phyloP scores from a whole-genome alignment of 2,113 vertebrate genomes.

The Leucoraja erinaceus region DNA sequence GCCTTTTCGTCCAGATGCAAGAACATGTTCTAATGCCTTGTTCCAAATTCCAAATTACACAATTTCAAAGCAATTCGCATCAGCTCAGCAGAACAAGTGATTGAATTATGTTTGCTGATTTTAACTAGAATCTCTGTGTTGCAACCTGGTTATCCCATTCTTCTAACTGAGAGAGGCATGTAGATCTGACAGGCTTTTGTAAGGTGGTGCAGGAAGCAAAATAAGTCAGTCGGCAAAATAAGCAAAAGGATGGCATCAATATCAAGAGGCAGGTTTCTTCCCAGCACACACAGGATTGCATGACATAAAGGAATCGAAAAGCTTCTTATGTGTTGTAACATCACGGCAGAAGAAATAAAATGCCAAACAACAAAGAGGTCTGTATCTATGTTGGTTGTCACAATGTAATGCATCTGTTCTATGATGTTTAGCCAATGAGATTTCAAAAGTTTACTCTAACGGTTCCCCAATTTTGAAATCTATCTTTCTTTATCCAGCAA shows the following conservation, averaged over 20 bases:
- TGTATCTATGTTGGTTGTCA: neutral
- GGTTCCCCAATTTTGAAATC: neutral
- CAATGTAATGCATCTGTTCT: neutral
- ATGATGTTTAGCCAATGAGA: neutral
- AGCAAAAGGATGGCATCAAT: neutral
- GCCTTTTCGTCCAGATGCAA: neutral
- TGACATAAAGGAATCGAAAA: slow-evolving; percentile 10
- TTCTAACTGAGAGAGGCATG: neutral
- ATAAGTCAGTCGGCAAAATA: neutral
- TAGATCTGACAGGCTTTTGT: slow-evolving; percentile 8
- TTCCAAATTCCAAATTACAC: slow-evolving; percentile 4
- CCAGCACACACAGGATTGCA: neutral
- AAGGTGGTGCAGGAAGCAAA: neutral
- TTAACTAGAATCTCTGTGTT: neutral
- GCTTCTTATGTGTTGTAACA: neutral
- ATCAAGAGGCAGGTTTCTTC: neutral
- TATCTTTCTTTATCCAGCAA: neutral
- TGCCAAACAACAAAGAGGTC: neutral
- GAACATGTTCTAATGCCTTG: neutral
- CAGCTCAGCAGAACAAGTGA: neutral
- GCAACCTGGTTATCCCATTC: neutral
- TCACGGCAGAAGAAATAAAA: neutral
- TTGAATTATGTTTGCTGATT: neutral
- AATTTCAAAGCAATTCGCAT: neutral
- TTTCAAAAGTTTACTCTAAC: neutral